A percentile compares a stretch with the other conserved stretches of the same genome.
These are phyloP conservation scores for Erynnis tages DNA, from an alignment of 2,888 invertebrate genomes.

Conservation along the genomic window DNA sequence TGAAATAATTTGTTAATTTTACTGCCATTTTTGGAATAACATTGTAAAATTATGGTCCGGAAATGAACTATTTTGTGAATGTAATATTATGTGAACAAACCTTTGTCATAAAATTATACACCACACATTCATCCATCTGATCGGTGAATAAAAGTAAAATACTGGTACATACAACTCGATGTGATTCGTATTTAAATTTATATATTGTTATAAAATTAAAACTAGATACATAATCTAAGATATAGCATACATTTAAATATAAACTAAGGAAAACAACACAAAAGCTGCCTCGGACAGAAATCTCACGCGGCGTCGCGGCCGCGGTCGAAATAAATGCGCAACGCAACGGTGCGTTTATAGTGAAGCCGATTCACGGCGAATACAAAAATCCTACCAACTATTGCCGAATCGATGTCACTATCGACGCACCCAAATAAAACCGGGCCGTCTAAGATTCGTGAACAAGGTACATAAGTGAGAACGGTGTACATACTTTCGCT, in stretches of 20 bases:
- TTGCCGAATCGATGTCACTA: not conserved
- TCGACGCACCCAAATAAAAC: not conserved
- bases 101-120: too few species aligned
- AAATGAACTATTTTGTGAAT: too few species aligned
- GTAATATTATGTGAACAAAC: too few species aligned
- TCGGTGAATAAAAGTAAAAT: slow-evolving; percentile 27
- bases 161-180: slow-evolving; percentile 40
- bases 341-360: not conserved
- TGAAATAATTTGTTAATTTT: too few species aligned
- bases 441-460: not conserved
- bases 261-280: slow-evolving; percentile 17
- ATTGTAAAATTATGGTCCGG: too few species aligned
- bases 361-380: not conserved
- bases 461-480: slow-evolving; percentile 12
- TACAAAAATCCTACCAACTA: not conserved
- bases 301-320: slow-evolving; percentile 5
- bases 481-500: slow-evolving; percentile 5
- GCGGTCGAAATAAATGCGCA: slow-evolving; percentile 3
- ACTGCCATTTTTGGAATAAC: too few species aligned
- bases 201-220: slow-evolving; percentile 40
- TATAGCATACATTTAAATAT: slow-evolving; percentile 1
- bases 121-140: slow-evolving; percentile 10
- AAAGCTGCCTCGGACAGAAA: slow-evolving; percentile 9
- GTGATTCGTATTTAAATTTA: slow-evolving; percentile 52
- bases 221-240: slow-evolving; percentile 19